These are phyloP conservation scores for Eurois occulta DNA, from an alignment of 2,888 invertebrate genomes.

Conservation along the genomic window DNA sequence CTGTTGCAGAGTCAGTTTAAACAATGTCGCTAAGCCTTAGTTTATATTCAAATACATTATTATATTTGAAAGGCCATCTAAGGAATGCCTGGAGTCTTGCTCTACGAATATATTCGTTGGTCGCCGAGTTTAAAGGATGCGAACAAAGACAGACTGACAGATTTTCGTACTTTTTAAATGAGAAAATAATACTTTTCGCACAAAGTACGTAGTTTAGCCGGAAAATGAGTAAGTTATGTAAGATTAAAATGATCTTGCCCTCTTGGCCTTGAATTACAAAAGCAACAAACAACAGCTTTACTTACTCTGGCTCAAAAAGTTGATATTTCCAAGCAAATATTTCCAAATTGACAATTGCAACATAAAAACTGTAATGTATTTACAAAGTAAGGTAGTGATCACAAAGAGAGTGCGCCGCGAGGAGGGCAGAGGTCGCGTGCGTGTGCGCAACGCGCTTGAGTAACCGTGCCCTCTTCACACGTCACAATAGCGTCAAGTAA, in stretches of 20 bases:
- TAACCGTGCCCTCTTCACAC: slow-evolving; percentile 57
- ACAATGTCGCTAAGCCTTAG: neutral
- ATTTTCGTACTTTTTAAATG: neutral
- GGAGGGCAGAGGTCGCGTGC: slow-evolving; percentile 65
- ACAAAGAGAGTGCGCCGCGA: slow-evolving; percentile 46
- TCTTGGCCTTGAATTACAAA: neutral
- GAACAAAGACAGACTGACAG: neutral
- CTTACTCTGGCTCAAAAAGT: neutral
- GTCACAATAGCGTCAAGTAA: slow-evolving; percentile 18
- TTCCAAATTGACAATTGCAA: slow-evolving; percentile 11
- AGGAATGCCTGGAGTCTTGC: neutral
- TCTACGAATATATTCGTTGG: neutral
- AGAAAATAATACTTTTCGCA: neutral
- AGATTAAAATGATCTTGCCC: neutral
- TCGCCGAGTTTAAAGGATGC: neutral
- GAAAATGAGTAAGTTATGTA: neutral
- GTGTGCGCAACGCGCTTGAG: slow-evolving; percentile 66
- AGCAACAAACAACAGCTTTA: neutral
- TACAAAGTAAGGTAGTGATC: slow-evolving; percentile 26
- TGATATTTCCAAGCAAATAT: slow-evolving; percentile 20
- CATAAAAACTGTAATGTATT: slow-evolving; percentile 26
- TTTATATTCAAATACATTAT: neutral
- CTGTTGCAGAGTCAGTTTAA: neutral
- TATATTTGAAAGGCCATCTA: neutral
- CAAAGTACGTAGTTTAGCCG: neutral